These are phyloP conservation scores for Lamellibrachia satsuma DNA, from an alignment of 2,888 invertebrate species.

Conservation along the genomic window DNA sequence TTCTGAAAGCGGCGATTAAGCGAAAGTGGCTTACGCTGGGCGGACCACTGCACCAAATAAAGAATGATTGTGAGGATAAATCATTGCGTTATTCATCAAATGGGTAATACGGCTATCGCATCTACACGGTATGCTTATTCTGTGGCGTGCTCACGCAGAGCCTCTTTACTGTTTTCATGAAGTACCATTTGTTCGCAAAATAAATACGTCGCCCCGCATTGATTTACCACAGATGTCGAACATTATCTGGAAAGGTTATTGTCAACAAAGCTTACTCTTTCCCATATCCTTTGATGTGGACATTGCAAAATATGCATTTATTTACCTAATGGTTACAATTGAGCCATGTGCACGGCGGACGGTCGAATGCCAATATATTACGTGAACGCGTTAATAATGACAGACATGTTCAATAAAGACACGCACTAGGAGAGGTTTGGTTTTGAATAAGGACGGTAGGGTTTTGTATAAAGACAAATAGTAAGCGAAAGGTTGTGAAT, in stretches of 20 bases:
- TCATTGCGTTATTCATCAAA: slow-evolving; percentile 7
- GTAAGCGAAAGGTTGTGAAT: background rate
- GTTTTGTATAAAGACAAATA: background rate
- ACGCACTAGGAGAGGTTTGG: background rate
- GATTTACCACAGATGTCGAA: background rate
- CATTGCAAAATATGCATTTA: background rate
- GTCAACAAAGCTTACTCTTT: background rate
- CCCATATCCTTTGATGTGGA: background rate
- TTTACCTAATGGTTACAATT: background rate
- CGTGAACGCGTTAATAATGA: background rate
- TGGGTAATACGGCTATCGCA: background rate
- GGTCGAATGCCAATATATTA: background rate
- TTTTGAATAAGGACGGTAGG: background rate
- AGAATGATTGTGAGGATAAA: background rate
- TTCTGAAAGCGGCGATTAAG: slow-evolving; percentile 6
- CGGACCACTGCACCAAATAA: background rate
- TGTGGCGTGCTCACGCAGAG: background rate
- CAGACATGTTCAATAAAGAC: background rate
- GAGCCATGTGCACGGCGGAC: background rate
- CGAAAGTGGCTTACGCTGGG: slow-evolving; percentile 17
- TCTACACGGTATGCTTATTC: background rate
- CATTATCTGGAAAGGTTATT: background rate
- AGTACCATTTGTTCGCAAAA: background rate
- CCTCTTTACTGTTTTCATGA: background rate
- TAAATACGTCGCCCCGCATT: background rate